Percentiles rank a stretch among this genome's conserved stretches.
These are phyloP conservation scores for Psilopogon haemacephalus DNA, from an alignment of 2,113 vertebrate species.

Conservation along the genomic window DNA sequence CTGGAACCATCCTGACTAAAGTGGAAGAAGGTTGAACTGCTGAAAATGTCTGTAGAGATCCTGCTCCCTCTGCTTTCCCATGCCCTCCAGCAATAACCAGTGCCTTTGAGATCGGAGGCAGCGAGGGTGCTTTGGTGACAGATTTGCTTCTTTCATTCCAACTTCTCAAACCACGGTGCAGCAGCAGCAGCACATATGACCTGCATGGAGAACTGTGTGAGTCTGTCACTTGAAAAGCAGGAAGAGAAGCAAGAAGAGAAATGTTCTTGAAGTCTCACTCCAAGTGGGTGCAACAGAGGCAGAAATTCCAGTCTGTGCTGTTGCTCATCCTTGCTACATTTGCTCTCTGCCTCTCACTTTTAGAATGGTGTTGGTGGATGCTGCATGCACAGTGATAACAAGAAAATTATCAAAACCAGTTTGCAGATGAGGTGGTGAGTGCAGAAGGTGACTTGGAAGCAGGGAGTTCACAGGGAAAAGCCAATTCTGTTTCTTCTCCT, in stretches of 20 bases:
- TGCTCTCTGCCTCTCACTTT: not conserved
- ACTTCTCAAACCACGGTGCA: not conserved
- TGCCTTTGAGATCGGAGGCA: not conserved
- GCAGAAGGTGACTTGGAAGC: not conserved
- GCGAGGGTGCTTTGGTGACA: not conserved
- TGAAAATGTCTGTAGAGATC: not conserved
- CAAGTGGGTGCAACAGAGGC: not conserved
- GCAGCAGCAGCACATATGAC: not conserved
- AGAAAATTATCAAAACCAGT: not conserved
- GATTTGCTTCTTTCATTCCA: not conserved
- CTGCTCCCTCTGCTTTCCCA: not conserved
- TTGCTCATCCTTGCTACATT: not conserved
- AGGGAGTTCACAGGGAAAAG: not conserved
- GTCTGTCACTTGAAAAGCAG: not conserved
- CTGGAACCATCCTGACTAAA: not conserved
- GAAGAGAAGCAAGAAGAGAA: not conserved
- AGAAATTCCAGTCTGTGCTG: not conserved
- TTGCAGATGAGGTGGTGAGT: not conserved
- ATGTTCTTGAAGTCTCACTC: not conserved
- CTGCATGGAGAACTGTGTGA: not conserved
- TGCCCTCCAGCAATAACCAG: not conserved
- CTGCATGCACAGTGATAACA: not conserved
- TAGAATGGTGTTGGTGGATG: not conserved
- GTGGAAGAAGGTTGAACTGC: not conserved
- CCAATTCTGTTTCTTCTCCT: not conserved